Percentiles rank a stretch among this genome's conserved stretches.
Evolutionary conservation across 2,888 invertebrate species (phyloP).

Genomic region (Polydrusus pterygomalis): DNA sequence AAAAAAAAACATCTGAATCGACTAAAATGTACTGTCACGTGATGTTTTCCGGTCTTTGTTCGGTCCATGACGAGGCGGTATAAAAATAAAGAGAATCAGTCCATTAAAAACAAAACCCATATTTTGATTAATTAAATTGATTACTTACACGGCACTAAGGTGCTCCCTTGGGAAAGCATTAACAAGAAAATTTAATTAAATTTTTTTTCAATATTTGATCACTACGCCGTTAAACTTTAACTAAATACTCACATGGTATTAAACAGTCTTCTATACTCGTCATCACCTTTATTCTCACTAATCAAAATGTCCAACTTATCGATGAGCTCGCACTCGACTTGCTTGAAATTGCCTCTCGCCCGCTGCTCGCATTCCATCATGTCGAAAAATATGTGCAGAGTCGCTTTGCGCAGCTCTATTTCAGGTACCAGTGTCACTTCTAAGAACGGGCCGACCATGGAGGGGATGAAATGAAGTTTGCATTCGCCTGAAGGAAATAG

Average conservation of each 20-base stretch:
- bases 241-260: constrained; percentile 90
- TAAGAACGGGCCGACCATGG: constrained; percentile 94
- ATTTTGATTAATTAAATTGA: neutral
- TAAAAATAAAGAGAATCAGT: too few species aligned
- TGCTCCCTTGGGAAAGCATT: constrained; percentile 82
- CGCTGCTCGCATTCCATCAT: constrained; percentile 95
- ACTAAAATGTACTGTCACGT: too few species aligned
- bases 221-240: too few species aligned
- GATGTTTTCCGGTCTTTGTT: too few species aligned
- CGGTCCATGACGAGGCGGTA: too few species aligned
- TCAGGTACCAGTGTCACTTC: constrained; percentile 95
- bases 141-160: constrained; percentile 93
- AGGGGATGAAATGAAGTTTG: constrained; percentile 91
- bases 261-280: constrained; percentile 93
- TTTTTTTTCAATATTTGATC: too few species aligned
- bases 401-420: constrained; percentile 88
- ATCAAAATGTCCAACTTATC: constrained; percentile 95
- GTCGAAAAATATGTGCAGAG: constrained; percentile 93
- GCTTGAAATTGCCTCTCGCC: constrained; percentile 88
- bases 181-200: constrained; percentile 35
- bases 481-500: constrained; percentile 78
- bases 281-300: constrained; percentile 95
- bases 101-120: too few species aligned
- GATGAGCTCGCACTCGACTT: constrained; percentile 94
- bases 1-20: too few species aligned